Conservation (phyloP, 2,113 vertebrate genomes). For the Tragelaphus buxtoni region DNA sequence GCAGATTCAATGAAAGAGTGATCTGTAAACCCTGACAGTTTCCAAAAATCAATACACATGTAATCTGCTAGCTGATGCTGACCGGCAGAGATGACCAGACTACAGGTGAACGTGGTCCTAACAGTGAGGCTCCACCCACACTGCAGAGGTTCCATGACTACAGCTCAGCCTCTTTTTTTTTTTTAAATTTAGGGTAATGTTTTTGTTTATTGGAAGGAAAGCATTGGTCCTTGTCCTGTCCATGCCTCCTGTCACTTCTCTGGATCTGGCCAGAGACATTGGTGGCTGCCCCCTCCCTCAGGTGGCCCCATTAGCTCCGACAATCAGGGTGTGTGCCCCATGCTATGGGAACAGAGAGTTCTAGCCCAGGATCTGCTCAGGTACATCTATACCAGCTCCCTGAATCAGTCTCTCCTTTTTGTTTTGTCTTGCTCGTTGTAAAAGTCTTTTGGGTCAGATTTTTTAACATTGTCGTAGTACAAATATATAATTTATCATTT, state of each 20-base stretch:
- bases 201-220: not conserved
- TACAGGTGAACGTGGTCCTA: fast-evolving
- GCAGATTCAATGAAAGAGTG: not conserved
- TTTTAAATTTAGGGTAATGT: not conserved
- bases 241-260: not conserved
- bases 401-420: not conserved
- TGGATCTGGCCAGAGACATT: not conserved
- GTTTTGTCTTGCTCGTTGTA: not conserved
- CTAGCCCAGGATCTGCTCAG: not conserved
- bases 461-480: not conserved
- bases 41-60: not conserved
- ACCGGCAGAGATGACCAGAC: not conserved
- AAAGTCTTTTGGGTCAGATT: not conserved
- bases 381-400: not conserved
- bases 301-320: not conserved
- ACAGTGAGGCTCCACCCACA: fast-evolving
- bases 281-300: not conserved
- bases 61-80: not conserved
- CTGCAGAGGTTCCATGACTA: fast-evolving
- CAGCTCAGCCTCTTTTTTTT: not conserved
- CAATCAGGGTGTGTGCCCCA: not conserved
- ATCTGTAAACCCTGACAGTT: not conserved
- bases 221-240: not conserved
- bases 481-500: not conserved
- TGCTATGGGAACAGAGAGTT: not conserved